These are phyloP conservation scores for Nannobrachium achirus DNA, from an alignment of 2,113 vertebrate species.

Conservation along the genomic window DNA sequence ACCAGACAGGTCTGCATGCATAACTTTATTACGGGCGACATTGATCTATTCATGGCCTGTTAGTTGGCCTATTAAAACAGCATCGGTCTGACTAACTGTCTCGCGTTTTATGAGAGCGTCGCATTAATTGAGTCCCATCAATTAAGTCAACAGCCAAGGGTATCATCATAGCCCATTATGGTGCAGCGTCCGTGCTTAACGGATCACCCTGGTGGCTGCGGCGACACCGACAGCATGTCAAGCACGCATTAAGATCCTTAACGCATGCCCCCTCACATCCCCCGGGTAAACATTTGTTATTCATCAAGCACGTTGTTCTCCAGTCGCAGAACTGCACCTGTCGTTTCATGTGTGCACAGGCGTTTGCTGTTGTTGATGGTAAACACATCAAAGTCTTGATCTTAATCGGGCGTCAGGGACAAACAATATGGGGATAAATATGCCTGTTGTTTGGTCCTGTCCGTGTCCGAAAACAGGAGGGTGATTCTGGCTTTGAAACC, in stretches of 20 bases:
- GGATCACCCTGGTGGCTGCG: neutral
- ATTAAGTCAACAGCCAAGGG: conserved; percentile 33
- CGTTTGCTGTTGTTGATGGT: neutral
- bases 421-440: too few species aligned
- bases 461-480: too few species aligned
- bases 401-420: too few species aligned
- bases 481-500: too few species aligned
- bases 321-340: neutral
- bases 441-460: too few species aligned
- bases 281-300: conserved; percentile 6
- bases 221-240: conserved; percentile 26
- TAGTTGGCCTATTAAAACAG: conserved; percentile 68
- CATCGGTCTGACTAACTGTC: conserved; percentile 60
- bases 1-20: conserved; percentile 54
- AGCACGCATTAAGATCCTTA: conserved; percentile 23
- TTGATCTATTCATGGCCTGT: conserved; percentile 70
- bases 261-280: conserved; percentile 23
- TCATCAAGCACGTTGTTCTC: neutral
- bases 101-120: conserved; percentile 54
- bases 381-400: too few species aligned
- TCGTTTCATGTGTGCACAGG: neutral
- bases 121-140: conserved; percentile 52
- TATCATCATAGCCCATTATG: neutral
- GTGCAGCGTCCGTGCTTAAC: neutral
- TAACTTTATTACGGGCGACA: conserved; percentile 63